Evolutionary conservation across 2,113 vertebrate genomes (phyloP).

Genomic region (Butastur rufipennis): DNA sequence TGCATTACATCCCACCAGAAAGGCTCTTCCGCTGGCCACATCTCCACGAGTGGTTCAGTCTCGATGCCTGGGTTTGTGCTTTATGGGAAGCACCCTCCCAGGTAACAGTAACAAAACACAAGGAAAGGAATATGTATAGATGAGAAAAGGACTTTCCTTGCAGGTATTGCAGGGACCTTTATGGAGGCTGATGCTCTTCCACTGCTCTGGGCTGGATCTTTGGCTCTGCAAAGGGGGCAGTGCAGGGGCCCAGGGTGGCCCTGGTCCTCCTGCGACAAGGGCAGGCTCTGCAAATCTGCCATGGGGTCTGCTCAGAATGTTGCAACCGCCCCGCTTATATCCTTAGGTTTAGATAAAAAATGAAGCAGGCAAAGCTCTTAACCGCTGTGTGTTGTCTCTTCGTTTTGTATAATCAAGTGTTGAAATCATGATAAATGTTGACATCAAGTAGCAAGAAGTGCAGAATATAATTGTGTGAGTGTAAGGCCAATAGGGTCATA

Average conservation of each 20-base stretch:
- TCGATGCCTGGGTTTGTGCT: neutral
- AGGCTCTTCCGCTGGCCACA: neutral
- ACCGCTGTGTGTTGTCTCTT: neutral
- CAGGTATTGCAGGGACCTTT: neutral
- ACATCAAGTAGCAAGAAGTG: slow-evolving; percentile 5
- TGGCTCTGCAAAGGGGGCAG: neutral
- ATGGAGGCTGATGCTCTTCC: neutral
- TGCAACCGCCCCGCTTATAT: neutral
- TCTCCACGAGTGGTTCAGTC: neutral
- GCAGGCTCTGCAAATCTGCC: neutral
- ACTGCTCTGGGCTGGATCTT: neutral
- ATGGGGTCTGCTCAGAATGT: neutral
- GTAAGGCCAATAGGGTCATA: neutral
- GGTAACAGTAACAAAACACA: neutral
- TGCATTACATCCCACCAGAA: neutral
- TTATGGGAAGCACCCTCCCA: neutral
- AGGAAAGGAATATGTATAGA: neutral
- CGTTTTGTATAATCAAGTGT: slow-evolving; percentile 26
- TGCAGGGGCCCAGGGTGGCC: neutral
- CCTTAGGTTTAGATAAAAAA: neutral
- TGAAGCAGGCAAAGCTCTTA: neutral
- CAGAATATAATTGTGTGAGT: neutral
- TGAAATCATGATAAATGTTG: slow-evolving; percentile 40
- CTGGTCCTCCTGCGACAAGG: fast-evolving
- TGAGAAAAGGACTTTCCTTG: neutral